phyloP scores from a whole-genome alignment of 2,888 invertebrate species.

The Plagiodera versicolora region DNA sequence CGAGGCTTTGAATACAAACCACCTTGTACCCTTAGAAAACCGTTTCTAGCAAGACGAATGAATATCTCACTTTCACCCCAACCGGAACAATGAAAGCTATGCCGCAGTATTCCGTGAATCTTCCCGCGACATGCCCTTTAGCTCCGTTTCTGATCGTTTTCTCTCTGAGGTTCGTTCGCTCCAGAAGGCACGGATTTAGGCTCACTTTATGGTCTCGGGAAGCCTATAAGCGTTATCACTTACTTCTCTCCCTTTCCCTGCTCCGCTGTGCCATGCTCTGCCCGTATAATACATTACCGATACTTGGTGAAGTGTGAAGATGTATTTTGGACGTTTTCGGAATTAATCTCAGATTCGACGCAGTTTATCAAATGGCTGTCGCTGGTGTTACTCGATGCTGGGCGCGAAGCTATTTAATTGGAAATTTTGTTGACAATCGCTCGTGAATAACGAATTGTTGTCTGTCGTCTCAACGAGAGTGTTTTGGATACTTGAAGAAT shows the following conservation, averaged over 20 bases:
- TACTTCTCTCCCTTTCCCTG: conserved; percentile 29
- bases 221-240: conserved; percentile 50
- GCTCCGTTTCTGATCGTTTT: too few relatives aligned
- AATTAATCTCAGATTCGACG: conserved; percentile 41
- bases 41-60: conserved; percentile 47
- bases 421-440: conserved; percentile 25
- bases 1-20: too few relatives aligned
- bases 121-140: conserved; percentile 17
- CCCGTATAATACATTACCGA: conserved; percentile 51
- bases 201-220: conserved; percentile 47
- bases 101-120: conserved; percentile 51
- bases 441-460: conserved; percentile 29
- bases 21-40: conserved; percentile 45
- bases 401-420: conserved; percentile 24
- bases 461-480: too few relatives aligned
- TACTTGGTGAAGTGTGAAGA: conserved; percentile 53
- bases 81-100: conserved; percentile 51
- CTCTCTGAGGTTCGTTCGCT: conserved; percentile 45
- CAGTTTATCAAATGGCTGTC: conserved; percentile 38
- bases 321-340: conserved; percentile 49
- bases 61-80: conserved; percentile 51
- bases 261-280: conserved; percentile 17
- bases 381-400: conserved; percentile 4
- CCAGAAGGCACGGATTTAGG: conserved; percentile 46
- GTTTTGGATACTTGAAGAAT: too few relatives aligned